These are phyloP conservation scores for Lepisosteus oculatus DNA, from an alignment of 2,113 vertebrate species.

Conservation along the genomic window DNA sequence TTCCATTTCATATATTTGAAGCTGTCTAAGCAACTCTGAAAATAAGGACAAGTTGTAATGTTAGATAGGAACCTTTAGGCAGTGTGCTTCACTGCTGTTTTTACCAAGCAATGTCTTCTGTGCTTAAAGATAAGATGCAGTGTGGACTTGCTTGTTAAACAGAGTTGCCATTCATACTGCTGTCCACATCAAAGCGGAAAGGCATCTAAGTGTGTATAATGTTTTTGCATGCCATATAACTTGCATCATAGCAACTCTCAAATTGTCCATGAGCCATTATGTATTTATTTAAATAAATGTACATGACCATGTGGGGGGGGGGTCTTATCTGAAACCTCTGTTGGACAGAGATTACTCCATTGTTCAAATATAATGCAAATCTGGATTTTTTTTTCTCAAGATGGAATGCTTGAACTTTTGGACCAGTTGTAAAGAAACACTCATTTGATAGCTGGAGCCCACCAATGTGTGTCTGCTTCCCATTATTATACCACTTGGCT, in stretches of 20 bases:
- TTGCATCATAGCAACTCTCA: conserved; percentile 26
- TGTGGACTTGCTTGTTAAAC: conserved; percentile 23
- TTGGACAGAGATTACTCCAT: neutral
- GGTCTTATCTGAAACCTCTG: neutral
- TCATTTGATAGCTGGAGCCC: neutral
- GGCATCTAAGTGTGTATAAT: too few relatives aligned
- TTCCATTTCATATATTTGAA: too few relatives aligned
- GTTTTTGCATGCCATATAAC: neutral
- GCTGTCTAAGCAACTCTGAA: too few relatives aligned
- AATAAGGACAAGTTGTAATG: too few relatives aligned
- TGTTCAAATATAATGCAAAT: neutral
- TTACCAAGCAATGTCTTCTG: neutral
- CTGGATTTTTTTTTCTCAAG: conserved; percentile 4
- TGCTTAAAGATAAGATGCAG: neutral
- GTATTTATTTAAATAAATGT: conserved; percentile 27
- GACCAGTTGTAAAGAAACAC: neutral
- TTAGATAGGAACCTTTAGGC: too few relatives aligned
- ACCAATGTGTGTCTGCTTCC: neutral
- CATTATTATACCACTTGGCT: conserved; percentile 6
- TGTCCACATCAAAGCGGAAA: too few relatives aligned
- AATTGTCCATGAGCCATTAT: conserved; percentile 33
- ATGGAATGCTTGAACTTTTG: neutral
- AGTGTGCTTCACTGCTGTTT: too few relatives aligned
- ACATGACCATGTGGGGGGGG: neutral
- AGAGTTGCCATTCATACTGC: too few relatives aligned